A percentile compares a stretch with the other conserved stretches of the same genome.
phyloP scores from a whole-genome alignment of 2,888 invertebrate genomes.

The Lordiphosa fenestrarum region DNA sequence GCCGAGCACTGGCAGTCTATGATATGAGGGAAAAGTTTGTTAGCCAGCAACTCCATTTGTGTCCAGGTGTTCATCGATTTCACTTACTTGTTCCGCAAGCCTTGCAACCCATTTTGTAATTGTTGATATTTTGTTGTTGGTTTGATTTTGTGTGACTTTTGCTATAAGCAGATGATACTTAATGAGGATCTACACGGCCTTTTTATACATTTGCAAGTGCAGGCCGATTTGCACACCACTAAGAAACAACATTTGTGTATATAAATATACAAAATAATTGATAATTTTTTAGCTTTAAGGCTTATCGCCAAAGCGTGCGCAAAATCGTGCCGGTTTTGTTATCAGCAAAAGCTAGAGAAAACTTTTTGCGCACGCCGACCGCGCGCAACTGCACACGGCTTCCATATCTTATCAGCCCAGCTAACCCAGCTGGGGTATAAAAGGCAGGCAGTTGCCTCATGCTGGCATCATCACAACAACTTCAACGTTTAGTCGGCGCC shows the following conservation, averaged over 20 bases:
- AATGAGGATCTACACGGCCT: slow-evolving; percentile 15
- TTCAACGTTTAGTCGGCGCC: slow-evolving; percentile 2
- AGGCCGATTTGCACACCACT: slow-evolving; percentile 50
- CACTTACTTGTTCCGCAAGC: slow-evolving; percentile 66
- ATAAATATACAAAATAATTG: slow-evolving; percentile 9
- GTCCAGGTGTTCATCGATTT: background rate
- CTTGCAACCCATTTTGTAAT: slow-evolving; percentile 61
- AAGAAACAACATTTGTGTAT: background rate
- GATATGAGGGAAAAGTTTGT: background rate
- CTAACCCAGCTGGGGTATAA: slow-evolving; percentile 27
- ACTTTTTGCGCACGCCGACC: slow-evolving; percentile 31
- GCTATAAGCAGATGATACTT: slow-evolving; percentile 4
- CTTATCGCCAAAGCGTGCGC: slow-evolving; percentile 39
- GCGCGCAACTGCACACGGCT: slow-evolving; percentile 50
- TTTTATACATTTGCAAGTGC: slow-evolving; percentile 43
- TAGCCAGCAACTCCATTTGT: background rate
- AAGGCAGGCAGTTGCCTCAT: background rate
- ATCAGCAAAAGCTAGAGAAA: slow-evolving; percentile 7
- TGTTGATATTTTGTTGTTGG: slow-evolving; percentile 6
- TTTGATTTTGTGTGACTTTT: slow-evolving; percentile 4
- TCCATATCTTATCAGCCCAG: slow-evolving; percentile 40
- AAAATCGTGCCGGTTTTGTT: slow-evolving; percentile 31
- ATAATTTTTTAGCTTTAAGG: background rate
- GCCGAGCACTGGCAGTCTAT: slow-evolving; percentile 67
- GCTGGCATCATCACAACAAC: slow-evolving; percentile 15